Base-by-base conservation (phyloP, 2,113 vertebrate species). In the Pycnonotus jocosus region DNA sequence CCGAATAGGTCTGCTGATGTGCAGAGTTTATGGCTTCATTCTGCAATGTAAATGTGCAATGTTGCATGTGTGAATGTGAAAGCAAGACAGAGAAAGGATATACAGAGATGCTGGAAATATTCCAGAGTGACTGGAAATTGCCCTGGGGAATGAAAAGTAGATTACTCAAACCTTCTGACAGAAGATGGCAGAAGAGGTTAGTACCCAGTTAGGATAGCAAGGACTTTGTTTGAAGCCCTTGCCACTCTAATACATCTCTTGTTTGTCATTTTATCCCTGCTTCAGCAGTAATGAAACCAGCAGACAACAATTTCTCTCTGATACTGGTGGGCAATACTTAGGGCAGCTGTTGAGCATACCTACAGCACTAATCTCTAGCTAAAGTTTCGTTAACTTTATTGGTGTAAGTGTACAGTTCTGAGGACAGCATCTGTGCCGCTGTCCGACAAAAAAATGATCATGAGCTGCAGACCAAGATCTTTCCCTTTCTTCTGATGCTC, bases 391-490 rank as follows among this genome's bases (percentile, higher is more conserved):
- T 84, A 27, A 54, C 9, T 71, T 74, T 10, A 24, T 12, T 51
- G n/a, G 17, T 7, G 7, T 48, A 40, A 45, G 23, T 4, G 5
- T 45, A 27, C 0, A 0, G 20, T 54, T 68, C 25, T 9, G 16
- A 78, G 27, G 19, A 33, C 10, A n/a, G 4, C 0, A 0, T 40
- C 4, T 60, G 23, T 22, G 40, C 42, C 28, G 19, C 7, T 68
- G 56, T 40, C 25, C 31, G 53, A n/a, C 27, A 60, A 65, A 86
- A 47, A 48, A 84, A 50, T 11, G 18, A 12, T 31, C n/a, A 58
- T 13, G 20, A 85, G 13, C 25, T 79, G 27, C 28, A 61, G 44
- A 44, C 20, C 5, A 21, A 35, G 25, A 57, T 7, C 12, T 76
- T 89, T 74, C 28, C 6, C 23, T 88, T 70, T 88, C 35, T 89